These are phyloP conservation scores for Sciurus vulgaris DNA, from an alignment of 2,797 vertebrate species.

Conservation along the genomic window DNA sequence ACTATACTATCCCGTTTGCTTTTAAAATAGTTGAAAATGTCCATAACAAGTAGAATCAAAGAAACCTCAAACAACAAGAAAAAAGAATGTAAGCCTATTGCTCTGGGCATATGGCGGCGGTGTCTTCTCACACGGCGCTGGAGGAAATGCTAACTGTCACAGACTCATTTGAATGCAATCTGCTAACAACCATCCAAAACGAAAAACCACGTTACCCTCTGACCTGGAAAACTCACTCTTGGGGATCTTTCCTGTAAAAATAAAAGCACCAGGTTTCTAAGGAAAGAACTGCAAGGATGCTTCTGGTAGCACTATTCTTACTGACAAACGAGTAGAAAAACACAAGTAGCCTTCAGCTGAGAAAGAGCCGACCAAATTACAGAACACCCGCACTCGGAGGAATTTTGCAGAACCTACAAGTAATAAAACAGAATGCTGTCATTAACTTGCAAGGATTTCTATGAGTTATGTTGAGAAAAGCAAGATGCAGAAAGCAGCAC, in stretches of 20 bases:
- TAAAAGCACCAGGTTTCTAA: neutral
- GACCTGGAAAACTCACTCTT: neutral
- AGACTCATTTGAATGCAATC: neutral
- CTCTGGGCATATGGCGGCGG: neutral
- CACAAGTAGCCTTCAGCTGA: neutral
- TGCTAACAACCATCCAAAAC: constrained; percentile 3
- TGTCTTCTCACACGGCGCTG: neutral
- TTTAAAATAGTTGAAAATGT: constrained; percentile 51
- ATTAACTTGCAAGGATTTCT: neutral
- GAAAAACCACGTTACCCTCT: neutral
- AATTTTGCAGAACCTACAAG: neutral
- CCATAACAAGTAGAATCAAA: neutral
- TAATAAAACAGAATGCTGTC: neutral
- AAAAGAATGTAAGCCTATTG: neutral
- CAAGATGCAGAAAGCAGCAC: neutral
- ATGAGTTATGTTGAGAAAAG: neutral
- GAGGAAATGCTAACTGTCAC: neutral
- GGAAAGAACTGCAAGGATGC: neutral
- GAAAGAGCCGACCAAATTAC: neutral
- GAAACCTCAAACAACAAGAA: neutral
- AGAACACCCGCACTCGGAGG: neutral
- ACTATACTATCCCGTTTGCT: neutral
- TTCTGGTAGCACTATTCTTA: neutral
- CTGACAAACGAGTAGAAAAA: neutral
- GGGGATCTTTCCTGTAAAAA: neutral